Conservation (phyloP, 2,888 invertebrate species). For the Acleris emargana region DNA sequence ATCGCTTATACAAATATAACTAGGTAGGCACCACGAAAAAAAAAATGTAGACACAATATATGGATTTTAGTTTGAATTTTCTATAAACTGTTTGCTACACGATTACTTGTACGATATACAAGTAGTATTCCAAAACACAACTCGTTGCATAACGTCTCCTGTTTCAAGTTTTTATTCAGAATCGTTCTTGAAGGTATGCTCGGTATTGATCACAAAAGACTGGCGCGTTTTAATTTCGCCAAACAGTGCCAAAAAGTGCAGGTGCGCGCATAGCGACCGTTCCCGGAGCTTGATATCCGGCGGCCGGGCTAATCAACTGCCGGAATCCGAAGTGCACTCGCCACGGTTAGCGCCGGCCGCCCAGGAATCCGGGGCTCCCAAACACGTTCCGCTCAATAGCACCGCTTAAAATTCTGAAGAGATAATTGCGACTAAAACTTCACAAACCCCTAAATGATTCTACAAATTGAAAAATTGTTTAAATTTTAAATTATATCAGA, state of each 20-base stretch:
- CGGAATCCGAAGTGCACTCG: constrained; percentile 55
- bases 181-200: neutral
- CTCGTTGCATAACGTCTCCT: too few species aligned
- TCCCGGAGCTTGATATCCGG: constrained; percentile 42
- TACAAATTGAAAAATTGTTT: constrained; percentile 27
- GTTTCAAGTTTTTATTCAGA: neutral
- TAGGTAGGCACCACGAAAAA: too few species aligned
- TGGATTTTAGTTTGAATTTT: too few species aligned
- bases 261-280: constrained; percentile 50
- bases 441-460: constrained; percentile 15
- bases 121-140: too few species aligned
- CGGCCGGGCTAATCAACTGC: constrained; percentile 59
- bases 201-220: neutral
- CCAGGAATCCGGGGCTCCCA: constrained; percentile 32
- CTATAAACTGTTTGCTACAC: too few species aligned
- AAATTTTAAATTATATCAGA: constrained; percentile 30
- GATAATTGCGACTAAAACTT: constrained; percentile 24
- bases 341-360: constrained; percentile 42
- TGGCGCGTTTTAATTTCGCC: constrained; percentile 15
- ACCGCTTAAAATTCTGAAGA: constrained; percentile 39
- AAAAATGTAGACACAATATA: too few species aligned
- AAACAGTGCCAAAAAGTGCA: constrained; percentile 43
- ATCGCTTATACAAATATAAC: too few species aligned
- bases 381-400: constrained; percentile 38
- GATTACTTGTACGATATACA: too few species aligned